phyloP scores from a whole-genome alignment of 2,888 invertebrate species.

The Gnatocerus cornutus region DNA sequence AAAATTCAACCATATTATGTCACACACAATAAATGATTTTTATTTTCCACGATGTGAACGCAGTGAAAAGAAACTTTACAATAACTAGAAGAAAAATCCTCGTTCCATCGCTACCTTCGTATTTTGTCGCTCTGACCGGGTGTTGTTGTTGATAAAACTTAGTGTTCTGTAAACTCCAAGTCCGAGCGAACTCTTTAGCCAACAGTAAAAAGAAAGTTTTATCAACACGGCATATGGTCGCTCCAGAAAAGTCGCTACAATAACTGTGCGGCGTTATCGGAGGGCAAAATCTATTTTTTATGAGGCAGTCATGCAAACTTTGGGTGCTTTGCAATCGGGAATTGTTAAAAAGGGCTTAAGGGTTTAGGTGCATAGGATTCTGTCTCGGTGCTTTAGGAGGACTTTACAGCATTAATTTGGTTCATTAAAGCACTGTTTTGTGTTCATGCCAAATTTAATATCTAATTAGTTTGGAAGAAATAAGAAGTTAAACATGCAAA shows the following conservation, averaged over 20 bases:
- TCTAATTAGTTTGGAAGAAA: no score
- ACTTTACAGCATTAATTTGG: no score
- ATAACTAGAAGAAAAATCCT: no score
- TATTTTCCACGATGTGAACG: no score
- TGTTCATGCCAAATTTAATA: no score
- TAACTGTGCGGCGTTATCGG: constrained; percentile 28
- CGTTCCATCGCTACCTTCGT: no score
- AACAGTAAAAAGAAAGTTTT: constrained; percentile 36
- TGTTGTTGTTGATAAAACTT: constrained; percentile 39
- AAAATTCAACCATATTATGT: constrained; percentile 1
- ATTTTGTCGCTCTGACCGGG: constrained; percentile 17
- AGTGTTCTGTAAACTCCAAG: constrained; percentile 29
- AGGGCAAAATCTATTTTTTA: constrained; percentile 23
- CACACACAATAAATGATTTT: no score
- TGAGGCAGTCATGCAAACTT: constrained; percentile 24
- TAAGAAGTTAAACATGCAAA: no score
- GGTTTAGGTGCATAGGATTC: no score
- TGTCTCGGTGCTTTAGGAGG: no score
- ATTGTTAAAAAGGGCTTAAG: constrained; percentile 21
- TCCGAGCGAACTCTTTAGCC: constrained; percentile 21
- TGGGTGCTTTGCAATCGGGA: constrained; percentile 6
- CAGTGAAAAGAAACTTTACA: constrained; percentile 10
- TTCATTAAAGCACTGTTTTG: no score
- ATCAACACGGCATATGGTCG: constrained; percentile 38
- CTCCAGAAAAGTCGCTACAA: constrained; percentile 28